Conservation (phyloP, 2,888 invertebrate species). For the Saturnia pavonia region DNA sequence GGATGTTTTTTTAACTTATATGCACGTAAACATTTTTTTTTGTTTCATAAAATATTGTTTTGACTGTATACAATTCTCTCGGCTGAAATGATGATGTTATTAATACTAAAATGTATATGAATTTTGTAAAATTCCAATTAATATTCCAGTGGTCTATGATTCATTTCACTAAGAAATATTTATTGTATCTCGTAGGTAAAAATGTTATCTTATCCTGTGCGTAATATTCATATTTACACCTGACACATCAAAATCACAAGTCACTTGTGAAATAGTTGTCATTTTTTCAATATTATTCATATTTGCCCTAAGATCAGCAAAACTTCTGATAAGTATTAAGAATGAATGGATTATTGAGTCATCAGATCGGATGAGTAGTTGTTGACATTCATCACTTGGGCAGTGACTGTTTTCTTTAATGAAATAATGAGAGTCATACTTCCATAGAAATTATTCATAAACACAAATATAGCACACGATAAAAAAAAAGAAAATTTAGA, state of each 20-base stretch:
- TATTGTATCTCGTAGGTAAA: not conserved
- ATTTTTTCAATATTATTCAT: not conserved
- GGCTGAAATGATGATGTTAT: too few species aligned
- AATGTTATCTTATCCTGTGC: not conserved
- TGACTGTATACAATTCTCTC: too few species aligned
- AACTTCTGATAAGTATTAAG: not conserved
- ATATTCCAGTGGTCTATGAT: not conserved
- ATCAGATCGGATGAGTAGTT: conserved; percentile 4
- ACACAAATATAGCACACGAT: not conserved
- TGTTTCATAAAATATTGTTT: too few species aligned
- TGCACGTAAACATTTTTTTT: too few species aligned
- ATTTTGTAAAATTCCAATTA: too few species aligned
- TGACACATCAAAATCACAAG: not conserved
- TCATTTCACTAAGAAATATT: not conserved
- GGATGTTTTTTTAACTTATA: too few species aligned
- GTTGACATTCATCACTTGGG: not conserved
- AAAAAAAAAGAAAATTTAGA: not conserved
- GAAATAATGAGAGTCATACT: not conserved
- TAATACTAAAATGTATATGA: too few species aligned
- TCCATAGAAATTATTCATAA: not conserved
- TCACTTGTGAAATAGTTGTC: not conserved
- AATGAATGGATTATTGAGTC: not conserved
- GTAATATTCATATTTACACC: not conserved
- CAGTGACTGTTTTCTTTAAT: not conserved
- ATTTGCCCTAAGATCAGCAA: not conserved